Base-by-base conservation (phyloP, 2,888 invertebrate genomes). In the Agrotis ipsilon region DNA sequence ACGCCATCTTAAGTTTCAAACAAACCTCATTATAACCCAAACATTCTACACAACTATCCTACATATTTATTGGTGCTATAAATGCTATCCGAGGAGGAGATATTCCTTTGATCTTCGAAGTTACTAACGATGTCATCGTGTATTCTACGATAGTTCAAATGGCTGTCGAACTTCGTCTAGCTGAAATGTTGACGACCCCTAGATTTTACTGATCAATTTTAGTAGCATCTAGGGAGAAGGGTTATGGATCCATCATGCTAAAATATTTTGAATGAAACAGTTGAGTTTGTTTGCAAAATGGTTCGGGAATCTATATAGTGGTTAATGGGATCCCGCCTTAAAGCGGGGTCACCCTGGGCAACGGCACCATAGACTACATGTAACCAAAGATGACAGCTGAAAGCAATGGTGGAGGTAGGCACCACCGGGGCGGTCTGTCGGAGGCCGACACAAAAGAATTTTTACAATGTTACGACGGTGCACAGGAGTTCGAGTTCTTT, bases 121-220 rank as follows among this genome's bases (percentile, higher is more conserved):
- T 72, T 61, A 27, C 21, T 76, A 65, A 78, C 52, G 57, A 58
- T 21, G 48, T 63, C 49, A 62, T 71, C n/a, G 27, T 39, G 18
- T 63, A 66, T 75, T 66, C 68, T 60, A 19, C 21, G 27, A 70
- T 27, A 71, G 70, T 70, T 71, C 62, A 68, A 39, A 43, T 16
- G 70, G 66, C 80, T 59, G 48, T 61, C 55, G 52, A 74, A 74
- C 57, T 80, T 68, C 39, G 66, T 69, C 52, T 68, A 9, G 32
- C 13, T 27, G 24, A 18, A n/a, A 63, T 58, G 68, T 48, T 65
- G 48, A 79, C n/a, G 61, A 72, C 64, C 61, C 48, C 43, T 16
- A 13, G 13, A 14, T 55, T n/a, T 19, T 32, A 32, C n/a, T 55
- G 55, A 55, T 55, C 55, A 55, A 55, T 32, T 32, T n/a, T n/a